Conservation (phyloP, 2,888 invertebrate genomes). For the Trachelus iudaicus region DNA sequence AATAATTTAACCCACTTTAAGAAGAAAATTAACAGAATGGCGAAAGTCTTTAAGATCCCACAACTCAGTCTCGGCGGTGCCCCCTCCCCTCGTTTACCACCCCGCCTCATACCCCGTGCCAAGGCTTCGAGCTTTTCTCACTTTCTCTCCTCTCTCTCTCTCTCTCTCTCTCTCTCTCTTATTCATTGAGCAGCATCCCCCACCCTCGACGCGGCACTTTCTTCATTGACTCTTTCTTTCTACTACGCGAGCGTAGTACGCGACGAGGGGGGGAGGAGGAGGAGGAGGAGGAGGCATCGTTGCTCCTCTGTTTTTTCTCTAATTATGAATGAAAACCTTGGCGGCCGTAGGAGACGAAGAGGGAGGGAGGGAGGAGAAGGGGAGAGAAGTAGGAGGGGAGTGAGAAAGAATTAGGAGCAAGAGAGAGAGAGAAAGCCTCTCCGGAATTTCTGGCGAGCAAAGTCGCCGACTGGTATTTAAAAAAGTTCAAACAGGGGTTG, state of each 20-base stretch:
- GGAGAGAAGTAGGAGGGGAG: constrained; percentile 7
- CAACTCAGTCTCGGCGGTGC: constrained; percentile 35
- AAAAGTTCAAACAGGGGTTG: background rate
- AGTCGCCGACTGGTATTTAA: background rate
- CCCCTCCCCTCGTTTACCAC: constrained; percentile 24
- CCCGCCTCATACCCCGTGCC: constrained; percentile 24
- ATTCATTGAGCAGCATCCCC: constrained; percentile 61
- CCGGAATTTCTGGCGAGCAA: constrained; percentile 9
- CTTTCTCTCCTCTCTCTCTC: constrained; percentile 32
- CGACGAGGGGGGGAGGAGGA: background rate
- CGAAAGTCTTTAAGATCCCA: constrained; percentile 63
- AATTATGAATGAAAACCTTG: constrained; percentile 64
- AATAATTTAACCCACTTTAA: constrained; percentile 64
- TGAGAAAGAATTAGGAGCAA: constrained; percentile 3
- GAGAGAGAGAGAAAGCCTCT: constrained; percentile 17
- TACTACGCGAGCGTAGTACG: constrained; percentile 61
- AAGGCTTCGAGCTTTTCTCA: constrained; percentile 12
- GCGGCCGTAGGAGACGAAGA: background rate
- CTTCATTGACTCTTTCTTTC: constrained; percentile 67
- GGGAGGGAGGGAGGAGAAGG: constrained; percentile 17
- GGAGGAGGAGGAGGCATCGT: constrained; percentile 3
- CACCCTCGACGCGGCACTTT: constrained; percentile 50
- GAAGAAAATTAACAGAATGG: constrained; percentile 64
- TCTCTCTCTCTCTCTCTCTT: constrained; percentile 38
- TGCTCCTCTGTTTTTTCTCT: constrained; percentile 60